Evolutionary conservation across 2,797 vertebrate species (phyloP), one percentile per base, ranked within the genome.

Genomic region (Myotis planiceps): DNA sequence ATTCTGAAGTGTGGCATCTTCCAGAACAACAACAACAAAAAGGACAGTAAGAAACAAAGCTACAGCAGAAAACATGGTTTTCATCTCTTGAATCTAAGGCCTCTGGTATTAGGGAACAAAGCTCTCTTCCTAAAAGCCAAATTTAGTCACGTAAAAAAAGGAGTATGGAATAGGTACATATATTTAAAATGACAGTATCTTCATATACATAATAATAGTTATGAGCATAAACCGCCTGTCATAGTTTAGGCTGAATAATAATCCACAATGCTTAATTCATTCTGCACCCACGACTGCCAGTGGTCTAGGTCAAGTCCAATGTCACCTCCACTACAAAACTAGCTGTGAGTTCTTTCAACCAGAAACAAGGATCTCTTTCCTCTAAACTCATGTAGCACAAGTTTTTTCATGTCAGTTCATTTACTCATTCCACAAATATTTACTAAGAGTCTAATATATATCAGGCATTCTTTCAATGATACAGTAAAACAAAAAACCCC

Each of bases 291-390:
- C 13, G 6, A 47, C 4, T 79, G 45, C 49, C 78, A 92, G 29
- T 78, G 58, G 21, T 51, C 18, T 72, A 65, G 32, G 53, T 72
- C 79, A 88, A 93, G 32, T 49, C 49, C 88, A 92, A 21, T 34
- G 34, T 13, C 29, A 72, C 27, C 65, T 45, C 13, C 16, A 79
- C 72, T 83, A 1, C 68, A 91, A 60, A 74, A 74, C 27, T 55
- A 69, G 18, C 34, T 34, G 7, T 71, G 58, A 94, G 37, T 80
- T 80, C 42, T 92, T 69, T 45, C 74, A 88, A 39, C 7, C 3
- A 79, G 82, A 92, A 94, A 86, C 39, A 95, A 88, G 21, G 29
- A 45, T 66, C 51, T 80, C 72, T 72, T 85, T 93, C 60, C 68
- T 83, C n/a, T 88, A 83, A 78, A 80, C 5, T 42, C 10, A 47